A percentile compares a stretch with the other conserved stretches of the same genome.
Evolutionary conservation across 1,140 invertebrate species (phyloP).

Genomic region (Diorhabda carinulata): DNA sequence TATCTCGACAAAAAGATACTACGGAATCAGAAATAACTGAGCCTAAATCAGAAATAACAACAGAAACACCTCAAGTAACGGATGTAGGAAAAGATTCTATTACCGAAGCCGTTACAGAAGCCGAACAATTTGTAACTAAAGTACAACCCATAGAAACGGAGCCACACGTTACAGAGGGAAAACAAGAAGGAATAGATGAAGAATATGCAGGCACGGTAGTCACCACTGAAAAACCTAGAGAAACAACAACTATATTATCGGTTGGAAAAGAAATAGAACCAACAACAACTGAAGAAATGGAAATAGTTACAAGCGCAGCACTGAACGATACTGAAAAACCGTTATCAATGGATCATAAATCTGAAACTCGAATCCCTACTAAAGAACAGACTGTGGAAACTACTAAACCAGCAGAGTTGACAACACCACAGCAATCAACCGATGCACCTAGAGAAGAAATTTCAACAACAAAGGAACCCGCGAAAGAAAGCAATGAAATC

Average conservation of each 20-base stretch:
- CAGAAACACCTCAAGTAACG: background rate
- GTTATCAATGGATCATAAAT: slow-evolving; percentile 28
- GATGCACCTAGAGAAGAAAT: background rate
- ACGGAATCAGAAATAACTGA: no score
- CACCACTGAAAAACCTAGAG: background rate
- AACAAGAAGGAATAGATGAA: no score
- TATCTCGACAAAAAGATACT: no score
- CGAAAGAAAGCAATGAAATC: slow-evolving; percentile 20
- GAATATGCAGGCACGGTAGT: background rate
- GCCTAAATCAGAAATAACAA: background rate
- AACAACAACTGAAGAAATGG: slow-evolving; percentile 28
- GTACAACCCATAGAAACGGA: slow-evolving; percentile 1
- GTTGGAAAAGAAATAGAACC: slow-evolving; percentile 22
- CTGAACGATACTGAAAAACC: slow-evolving; percentile 31
- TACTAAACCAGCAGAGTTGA: background rate
- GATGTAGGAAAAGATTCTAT: background rate
- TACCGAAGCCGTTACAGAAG: slow-evolving; percentile 20
- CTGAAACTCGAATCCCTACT: slow-evolving; percentile 22
- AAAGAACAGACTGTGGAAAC: slow-evolving; percentile 8
- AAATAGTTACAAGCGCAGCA: slow-evolving; percentile 30
- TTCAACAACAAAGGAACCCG: slow-evolving; percentile 3
- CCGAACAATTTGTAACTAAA: slow-evolving; percentile 21
- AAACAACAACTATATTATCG: slow-evolving; percentile 21
- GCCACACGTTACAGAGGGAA: no score
- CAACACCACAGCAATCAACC: slow-evolving; percentile 34